These are phyloP conservation scores for Scopus umbretta DNA, from an alignment of 2,113 vertebrate genomes.

Conservation along the genomic window DNA sequence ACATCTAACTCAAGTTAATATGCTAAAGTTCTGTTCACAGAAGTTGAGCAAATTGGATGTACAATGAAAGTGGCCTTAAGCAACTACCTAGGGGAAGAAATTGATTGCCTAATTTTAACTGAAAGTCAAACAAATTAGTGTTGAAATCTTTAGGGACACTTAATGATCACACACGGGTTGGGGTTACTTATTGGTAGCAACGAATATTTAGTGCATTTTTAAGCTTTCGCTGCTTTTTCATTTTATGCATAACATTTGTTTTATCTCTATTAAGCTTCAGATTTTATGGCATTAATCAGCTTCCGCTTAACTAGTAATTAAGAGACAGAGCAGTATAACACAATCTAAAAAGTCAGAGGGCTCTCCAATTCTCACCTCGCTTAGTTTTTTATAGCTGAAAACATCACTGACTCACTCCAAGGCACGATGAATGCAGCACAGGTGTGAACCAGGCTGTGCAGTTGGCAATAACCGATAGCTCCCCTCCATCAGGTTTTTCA, in stretches of 20 bases:
- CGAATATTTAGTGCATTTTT: background rate
- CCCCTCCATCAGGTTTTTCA: background rate
- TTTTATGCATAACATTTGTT: background rate
- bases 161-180: background rate
- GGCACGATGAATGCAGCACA: background rate
- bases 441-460: background rate
- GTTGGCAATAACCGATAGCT: background rate
- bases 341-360: background rate
- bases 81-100: conserved; percentile 24
- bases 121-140: conserved; percentile 62
- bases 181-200: background rate
- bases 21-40: background rate
- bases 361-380: background rate
- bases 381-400: background rate
- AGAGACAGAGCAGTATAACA: background rate
- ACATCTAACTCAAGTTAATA: background rate
- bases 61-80: conserved; percentile 18
- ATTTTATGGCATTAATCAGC: conserved; percentile 29
- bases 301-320: conserved; percentile 28
- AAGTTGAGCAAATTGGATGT: conserved; percentile 33
- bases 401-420: background rate
- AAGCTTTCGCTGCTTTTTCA: background rate
- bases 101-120: conserved; percentile 56
- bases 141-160: conserved; percentile 9
- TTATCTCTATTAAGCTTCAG: background rate